These are phyloP conservation scores for Enteromius argenteus DNA, from an alignment of 2,797 vertebrate genomes.

Conservation along the genomic window DNA sequence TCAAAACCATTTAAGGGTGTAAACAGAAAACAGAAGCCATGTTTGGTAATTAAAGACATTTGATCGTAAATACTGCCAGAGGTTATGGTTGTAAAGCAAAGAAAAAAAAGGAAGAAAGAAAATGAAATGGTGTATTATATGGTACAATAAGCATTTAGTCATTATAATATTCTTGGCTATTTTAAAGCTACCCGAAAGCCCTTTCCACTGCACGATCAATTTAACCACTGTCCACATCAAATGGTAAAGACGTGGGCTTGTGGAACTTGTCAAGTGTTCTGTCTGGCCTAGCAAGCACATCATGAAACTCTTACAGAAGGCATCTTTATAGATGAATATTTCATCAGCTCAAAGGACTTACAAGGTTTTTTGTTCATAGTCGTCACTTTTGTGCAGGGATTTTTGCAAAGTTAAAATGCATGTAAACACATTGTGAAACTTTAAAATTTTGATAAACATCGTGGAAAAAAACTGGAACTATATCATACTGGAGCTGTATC, in stretches of 20 bases:
- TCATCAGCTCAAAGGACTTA: slow-evolving; percentile 61
- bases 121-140: slow-evolving; percentile 57
- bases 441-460: slow-evolving; percentile 68
- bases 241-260: slow-evolving; percentile 62
- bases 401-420: slow-evolving; percentile 52
- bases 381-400: slow-evolving; percentile 52
- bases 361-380: slow-evolving; percentile 66
- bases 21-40: slow-evolving; percentile 35
- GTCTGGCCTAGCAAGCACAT: slow-evolving; percentile 61
- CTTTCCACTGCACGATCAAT: slow-evolving; percentile 59
- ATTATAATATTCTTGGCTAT: slow-evolving; percentile 76
- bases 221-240: slow-evolving; percentile 46
- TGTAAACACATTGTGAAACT: slow-evolving; percentile 48
- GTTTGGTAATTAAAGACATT: slow-evolving; percentile 51
- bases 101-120: slow-evolving; percentile 48
- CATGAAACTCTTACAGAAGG: slow-evolving; percentile 60
- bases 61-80: slow-evolving; percentile 8
- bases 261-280: slow-evolving; percentile 69
- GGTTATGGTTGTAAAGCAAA: slow-evolving; percentile 46
- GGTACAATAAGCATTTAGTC: slow-evolving; percentile 59
- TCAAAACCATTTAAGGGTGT: slow-evolving; percentile 40
- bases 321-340: slow-evolving; percentile 69
- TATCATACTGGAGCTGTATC: neutral
- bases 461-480: neutral
- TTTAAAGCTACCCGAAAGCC: slow-evolving; percentile 67